Evolutionary conservation across 2,113 vertebrate species (phyloP).

Genomic region (Turnix velox): DNA sequence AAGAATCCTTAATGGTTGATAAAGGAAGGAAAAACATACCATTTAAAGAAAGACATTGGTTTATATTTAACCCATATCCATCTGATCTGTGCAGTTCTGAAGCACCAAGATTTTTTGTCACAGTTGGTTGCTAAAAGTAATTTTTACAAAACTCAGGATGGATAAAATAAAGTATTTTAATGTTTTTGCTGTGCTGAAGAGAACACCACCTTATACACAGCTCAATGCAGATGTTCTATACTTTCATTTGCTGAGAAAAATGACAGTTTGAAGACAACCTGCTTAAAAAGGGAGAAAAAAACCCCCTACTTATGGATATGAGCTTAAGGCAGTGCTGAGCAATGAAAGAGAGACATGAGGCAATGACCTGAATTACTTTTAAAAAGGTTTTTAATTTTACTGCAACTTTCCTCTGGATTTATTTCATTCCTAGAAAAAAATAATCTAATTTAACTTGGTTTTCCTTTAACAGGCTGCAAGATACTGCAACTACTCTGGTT

Average conservation of each 20-base stretch:
- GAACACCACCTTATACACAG: background rate
- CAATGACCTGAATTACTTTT: background rate
- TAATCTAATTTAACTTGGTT: background rate
- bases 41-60: background rate
- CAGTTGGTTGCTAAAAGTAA: background rate
- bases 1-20: background rate
- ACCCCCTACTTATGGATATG: background rate
- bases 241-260: background rate
- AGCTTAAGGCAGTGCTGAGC: background rate
- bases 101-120: background rate
- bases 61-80: background rate
- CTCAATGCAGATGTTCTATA: background rate
- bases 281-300: background rate
- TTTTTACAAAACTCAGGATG: background rate
- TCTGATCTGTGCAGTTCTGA: background rate
- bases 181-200: background rate
- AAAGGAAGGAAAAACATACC: background rate
- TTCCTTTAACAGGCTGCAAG: background rate
- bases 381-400: background rate
- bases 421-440: background rate
- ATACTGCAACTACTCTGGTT: background rate
- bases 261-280: background rate
- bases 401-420: background rate
- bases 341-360: background rate
- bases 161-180: background rate